Base-by-base conservation (phyloP, 2,888 invertebrate genomes). In the Polydrusus cervinus region DNA sequence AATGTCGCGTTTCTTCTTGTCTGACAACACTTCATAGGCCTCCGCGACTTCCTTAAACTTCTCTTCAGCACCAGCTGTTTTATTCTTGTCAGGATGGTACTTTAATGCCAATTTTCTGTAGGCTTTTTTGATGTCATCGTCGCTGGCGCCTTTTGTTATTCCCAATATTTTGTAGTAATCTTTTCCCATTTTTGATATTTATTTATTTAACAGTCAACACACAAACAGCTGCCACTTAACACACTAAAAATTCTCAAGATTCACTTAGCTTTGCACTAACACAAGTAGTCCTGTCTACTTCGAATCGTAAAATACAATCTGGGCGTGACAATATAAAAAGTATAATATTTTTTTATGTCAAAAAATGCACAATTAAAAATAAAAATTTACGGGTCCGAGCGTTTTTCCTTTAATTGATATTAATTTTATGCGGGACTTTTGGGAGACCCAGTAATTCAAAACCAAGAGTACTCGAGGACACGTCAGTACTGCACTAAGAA, bases 71-170 rank as follows among this genome's bases (percentile, higher is more conserved):
- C 95, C 96, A 3, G 97, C 88, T 0, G 94, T 90, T 89, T 98
- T 98, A 88, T 99, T 99, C 88, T 99, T 99, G 87, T 99, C 99
- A 16, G 99, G 99, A 89, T 99, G 99, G 87, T 96, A 99, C 87
- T 98, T 98, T 55, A 99, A 89, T 0, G 99, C 99, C 87, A 99
- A 90, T 88, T 98, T 97, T 77, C 97, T 91, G 86, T 98, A 98
- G 0, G 98, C 97, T 86, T 98, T 98, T 87, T 98, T 98, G 83
- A 99, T 97, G 85, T 99, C 99, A 85, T 99, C 99, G 82, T 98
- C 98, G 49, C 92, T 91, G 30, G 98, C 97, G 81, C 92, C 93
- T 88, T 94, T 95, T 69, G 90, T 83, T 77, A 99, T 90, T 79
- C 97, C 98, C 78, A 99, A 90, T 83, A 94, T 96, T 89, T 96